Conservation (phyloP, 1,140 invertebrate species). For the Diabrotica undecimpunctata region DNA sequence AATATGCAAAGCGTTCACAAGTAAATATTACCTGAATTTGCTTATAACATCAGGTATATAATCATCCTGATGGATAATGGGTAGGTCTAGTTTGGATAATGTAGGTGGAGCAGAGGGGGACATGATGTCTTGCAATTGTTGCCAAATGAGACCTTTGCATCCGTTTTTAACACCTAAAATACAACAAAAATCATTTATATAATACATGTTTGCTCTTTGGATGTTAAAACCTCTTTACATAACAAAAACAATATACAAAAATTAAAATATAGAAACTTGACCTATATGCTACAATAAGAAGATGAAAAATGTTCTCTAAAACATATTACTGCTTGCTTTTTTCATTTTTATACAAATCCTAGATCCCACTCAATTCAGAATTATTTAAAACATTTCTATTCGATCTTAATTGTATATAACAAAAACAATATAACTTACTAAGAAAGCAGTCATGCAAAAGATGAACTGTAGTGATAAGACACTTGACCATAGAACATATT, state of each 20-base stretch:
- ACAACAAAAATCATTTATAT: background rate
- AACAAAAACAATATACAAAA: too few species aligned
- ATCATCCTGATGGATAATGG: constrained; percentile 47
- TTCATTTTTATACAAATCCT: too few species aligned
- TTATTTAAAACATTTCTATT: too few species aligned
- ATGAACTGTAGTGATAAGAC: constrained; percentile 51
- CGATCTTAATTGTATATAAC: background rate
- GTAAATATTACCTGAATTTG: constrained; percentile 41
- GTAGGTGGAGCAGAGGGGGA: constrained; percentile 47
- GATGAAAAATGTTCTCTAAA: too few species aligned
- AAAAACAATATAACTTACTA: constrained; percentile 46
- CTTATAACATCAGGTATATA: constrained; percentile 51
- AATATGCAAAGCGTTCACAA: background rate
- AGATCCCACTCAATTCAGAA: too few species aligned
- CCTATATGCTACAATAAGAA: too few species aligned
- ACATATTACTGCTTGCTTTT: too few species aligned
- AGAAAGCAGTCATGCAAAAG: constrained; percentile 55
- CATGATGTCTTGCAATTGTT: constrained; percentile 49
- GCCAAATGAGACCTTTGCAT: constrained; percentile 46
- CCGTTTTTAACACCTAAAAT: constrained; percentile 45
- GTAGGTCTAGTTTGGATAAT: constrained; percentile 49
- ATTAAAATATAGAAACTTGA: too few species aligned
- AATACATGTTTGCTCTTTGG: too few species aligned
- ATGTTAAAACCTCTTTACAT: too few species aligned
- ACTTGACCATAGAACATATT: constrained; percentile 52